These are phyloP conservation scores for Drosophila auraria DNA, from an alignment of 1,140 invertebrate species.

Conservation along the genomic window DNA sequence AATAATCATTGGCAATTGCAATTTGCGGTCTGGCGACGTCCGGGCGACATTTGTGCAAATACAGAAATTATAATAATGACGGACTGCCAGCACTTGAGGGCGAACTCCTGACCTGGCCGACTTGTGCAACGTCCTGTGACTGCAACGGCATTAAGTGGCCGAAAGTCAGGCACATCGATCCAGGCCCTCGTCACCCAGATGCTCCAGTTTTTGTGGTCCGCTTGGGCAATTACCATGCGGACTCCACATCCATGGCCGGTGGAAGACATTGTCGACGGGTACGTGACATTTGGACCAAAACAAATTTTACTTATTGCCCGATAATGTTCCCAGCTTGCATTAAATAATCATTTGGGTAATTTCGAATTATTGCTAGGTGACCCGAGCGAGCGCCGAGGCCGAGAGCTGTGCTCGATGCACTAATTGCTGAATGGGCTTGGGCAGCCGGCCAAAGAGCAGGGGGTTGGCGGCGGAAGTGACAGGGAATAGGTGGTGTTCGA, in stretches of 20 bases:
- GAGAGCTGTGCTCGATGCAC: slow-evolving; percentile 34
- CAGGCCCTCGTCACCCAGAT: slow-evolving; percentile 18
- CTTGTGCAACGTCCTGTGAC: slow-evolving; percentile 61
- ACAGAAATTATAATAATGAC: slow-evolving; percentile 85
- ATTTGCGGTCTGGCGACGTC: slow-evolving; percentile 74
- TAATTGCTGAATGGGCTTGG: slow-evolving; percentile 43
- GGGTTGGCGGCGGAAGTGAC: not conserved
- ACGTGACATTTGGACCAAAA: slow-evolving; percentile 72
- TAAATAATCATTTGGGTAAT: slow-evolving; percentile 74
- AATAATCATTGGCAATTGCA: slow-evolving; percentile 84
- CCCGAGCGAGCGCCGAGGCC: slow-evolving; percentile 8
- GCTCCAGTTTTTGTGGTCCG: slow-evolving; percentile 68
- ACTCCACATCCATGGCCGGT: slow-evolving; percentile 33
- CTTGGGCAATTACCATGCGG: slow-evolving; percentile 61
- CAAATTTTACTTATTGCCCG: slow-evolving; percentile 52
- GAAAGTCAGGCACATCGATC: slow-evolving; percentile 78
- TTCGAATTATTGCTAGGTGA: slow-evolving; percentile 48
- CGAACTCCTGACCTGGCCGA: slow-evolving; percentile 42
- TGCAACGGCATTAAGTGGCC: slow-evolving; percentile 77
- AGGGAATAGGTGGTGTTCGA: slow-evolving; percentile 2
- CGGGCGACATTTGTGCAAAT: slow-evolving; percentile 80
- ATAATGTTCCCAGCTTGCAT: slow-evolving; percentile 45
- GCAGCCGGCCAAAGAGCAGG: slow-evolving; percentile 5
- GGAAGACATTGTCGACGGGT: slow-evolving; percentile 53
- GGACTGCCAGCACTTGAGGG: slow-evolving; percentile 45